These are phyloP conservation scores for Machimus rusticus DNA, from an alignment of 2,888 invertebrate species.

Conservation along the genomic window DNA sequence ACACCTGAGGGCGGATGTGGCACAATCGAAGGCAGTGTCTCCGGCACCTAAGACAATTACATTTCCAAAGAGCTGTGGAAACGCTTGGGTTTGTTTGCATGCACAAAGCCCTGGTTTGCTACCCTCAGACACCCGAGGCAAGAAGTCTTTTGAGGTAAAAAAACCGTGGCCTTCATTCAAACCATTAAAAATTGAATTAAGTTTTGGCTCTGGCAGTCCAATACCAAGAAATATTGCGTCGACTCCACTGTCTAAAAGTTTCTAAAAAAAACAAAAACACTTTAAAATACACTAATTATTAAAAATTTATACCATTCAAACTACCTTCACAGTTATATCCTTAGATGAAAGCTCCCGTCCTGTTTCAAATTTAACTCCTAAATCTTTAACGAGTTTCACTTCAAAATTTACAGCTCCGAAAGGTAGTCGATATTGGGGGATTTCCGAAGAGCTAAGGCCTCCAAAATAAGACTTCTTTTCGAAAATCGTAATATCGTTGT, in stretches of 20 bases:
- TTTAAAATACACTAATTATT: neutral
- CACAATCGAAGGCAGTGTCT: conserved; percentile 99
- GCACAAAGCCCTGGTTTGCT: conserved; percentile 90
- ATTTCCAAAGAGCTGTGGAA: conserved; percentile 82
- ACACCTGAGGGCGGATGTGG: conserved; percentile 94
- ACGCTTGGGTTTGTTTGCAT: conserved; percentile 69
- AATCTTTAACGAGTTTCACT: conserved; percentile 86
- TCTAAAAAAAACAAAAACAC: conserved; percentile 59
- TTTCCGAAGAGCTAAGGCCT: conserved; percentile 93
- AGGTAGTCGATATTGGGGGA: conserved; percentile 96
- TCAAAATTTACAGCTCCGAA: conserved; percentile 93
- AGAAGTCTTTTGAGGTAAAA: conserved; percentile 92
- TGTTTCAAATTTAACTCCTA: conserved; percentile 88
- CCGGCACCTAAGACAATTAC: conserved; percentile 95
- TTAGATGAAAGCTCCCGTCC: conserved; percentile 74
- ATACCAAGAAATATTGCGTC: conserved; percentile 85
- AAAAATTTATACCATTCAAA: neutral
- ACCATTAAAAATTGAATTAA: conserved; percentile 77
- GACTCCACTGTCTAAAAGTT: conserved; percentile 73
- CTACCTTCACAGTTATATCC: conserved; percentile 77
- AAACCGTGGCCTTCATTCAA: conserved; percentile 85
- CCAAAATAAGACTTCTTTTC: conserved; percentile 89
- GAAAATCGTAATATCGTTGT: conserved; percentile 88
- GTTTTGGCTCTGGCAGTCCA: conserved; percentile 90
- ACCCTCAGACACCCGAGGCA: conserved; percentile 85